Base-by-base conservation (phyloP, 2,888 invertebrate species). In the Latheticus oryzae region DNA sequence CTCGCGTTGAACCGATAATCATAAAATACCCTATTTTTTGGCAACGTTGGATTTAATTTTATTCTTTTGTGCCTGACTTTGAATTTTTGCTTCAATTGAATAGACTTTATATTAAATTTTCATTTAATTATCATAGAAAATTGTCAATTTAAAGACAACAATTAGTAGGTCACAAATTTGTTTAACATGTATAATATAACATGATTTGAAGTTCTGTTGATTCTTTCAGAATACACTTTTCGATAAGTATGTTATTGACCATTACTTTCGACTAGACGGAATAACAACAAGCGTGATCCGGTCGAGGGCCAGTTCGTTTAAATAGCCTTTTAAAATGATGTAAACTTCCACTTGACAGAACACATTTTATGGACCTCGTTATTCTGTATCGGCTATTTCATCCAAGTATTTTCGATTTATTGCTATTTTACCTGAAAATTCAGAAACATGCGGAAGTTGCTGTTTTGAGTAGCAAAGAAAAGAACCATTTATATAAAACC, bases 301-400 rank as follows among this genome's bases (percentile, higher is more conserved):
- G 63, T 69, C 68, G 68, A 71, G 72, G 69, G 71, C 70, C 64
- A 65, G 72, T 68, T 73, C 71, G 72, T 71, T 73, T 73, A 64
- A 75, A 75, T 70, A 69, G 73, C 74, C 71, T 71, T 73, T 74
- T 66, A 71, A 74, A 74, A 73, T 71, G 71, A 72, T 71, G 72
- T 70, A 74, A 75, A 76, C 75, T 76, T 77, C 75, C 75, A 76
- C 75, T 75, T 71, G 73, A 73, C 71, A 64, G 71, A 73, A 73
- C 71, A 69, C 69, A 72, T 72, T 71, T 71, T 70, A 69, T 67
- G 70, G 71, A 72, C 72, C 76, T 77, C 73, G 76, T 77, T 77
- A 77, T 76, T 73, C 70, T 74, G 74, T 74, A 74, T 75, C 76
- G 75, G 73, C 72, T 72, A 73, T 70, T 70, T 65, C 62, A 67